Evolutionary conservation across 1,140 invertebrate genomes (phyloP).

Genomic region (Apolygus lucorum): DNA sequence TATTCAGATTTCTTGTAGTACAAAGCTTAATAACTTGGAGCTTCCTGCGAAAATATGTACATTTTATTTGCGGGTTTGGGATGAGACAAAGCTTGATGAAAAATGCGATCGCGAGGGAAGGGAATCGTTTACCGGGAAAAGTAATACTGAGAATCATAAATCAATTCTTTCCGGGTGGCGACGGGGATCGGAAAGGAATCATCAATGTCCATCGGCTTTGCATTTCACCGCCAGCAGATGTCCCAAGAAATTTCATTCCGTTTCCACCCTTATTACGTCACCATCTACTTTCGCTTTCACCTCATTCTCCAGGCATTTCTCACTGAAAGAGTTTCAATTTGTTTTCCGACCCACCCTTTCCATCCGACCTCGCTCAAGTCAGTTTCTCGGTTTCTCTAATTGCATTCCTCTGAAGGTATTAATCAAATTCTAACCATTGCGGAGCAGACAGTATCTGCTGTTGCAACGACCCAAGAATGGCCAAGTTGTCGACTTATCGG

Average conservation of each 20-base stretch:
- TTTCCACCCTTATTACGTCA: background rate
- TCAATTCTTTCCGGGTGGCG: background rate
- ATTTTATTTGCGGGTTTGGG: no score
- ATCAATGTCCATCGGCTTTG: background rate
- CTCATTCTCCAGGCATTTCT: constrained; percentile 6
- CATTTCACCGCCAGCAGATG: background rate
- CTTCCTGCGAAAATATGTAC: no score
- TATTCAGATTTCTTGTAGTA: no score
- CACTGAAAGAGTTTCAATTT: background rate
- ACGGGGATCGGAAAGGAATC: background rate
- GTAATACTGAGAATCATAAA: background rate
- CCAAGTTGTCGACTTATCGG: no score
- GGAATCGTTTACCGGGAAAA: no score
- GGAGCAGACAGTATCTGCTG: no score
- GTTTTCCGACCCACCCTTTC: no score
- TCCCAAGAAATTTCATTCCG: background rate
- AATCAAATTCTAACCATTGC: background rate
- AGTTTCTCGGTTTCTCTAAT: background rate
- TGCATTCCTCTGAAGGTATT: background rate
- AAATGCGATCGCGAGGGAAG: no score
- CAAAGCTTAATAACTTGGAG: no score
- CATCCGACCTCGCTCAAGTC: no score
- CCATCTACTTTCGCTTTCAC: background rate
- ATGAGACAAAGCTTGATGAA: no score
- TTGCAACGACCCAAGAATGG: no score